These are phyloP conservation scores for Idris sp. DNA, from an alignment of 1,140 invertebrate genomes.

Conservation along the genomic window DNA sequence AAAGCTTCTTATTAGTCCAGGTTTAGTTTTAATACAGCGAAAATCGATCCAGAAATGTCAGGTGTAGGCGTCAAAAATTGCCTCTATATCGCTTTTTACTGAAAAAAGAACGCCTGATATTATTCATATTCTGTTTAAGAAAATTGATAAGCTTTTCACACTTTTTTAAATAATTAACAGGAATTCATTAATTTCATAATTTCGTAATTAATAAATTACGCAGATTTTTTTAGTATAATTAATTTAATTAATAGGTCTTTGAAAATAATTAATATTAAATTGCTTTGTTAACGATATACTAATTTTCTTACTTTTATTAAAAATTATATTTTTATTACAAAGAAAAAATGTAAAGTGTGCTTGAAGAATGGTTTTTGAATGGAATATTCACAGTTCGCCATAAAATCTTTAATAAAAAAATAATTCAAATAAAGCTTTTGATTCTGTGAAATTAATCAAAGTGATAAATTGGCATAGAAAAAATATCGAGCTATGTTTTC, in stretches of 20 bases:
- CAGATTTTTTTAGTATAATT: too few species aligned
- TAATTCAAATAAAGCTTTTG: background rate
- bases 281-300: too few species aligned
- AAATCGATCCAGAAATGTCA: slow-evolving; percentile 28
- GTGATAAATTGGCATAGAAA: slow-evolving; percentile 6
- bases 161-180: background rate
- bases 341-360: too few species aligned
- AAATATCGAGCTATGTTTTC: slow-evolving; percentile 5
- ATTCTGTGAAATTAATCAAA: slow-evolving; percentile 3
- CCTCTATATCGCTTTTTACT: slow-evolving; percentile 7
- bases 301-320: too few species aligned
- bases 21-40: slow-evolving; percentile 5
- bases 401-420: too few species aligned
- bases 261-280: too few species aligned
- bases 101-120: slow-evolving; percentile 26
- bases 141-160: slow-evolving; percentile 21
- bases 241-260: too few species aligned
- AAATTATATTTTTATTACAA: too few species aligned
- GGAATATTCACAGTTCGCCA: too few species aligned
- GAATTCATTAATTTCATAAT: slow-evolving; percentile 15
- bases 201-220: slow-evolving; percentile 7
- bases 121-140: slow-evolving; percentile 24
- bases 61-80: slow-evolving; percentile 24
- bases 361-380: too few species aligned
- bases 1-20: slow-evolving; percentile 31